Conservation (phyloP, 2,888 invertebrate genomes). For the Holacanthella duospinosa region DNA sequence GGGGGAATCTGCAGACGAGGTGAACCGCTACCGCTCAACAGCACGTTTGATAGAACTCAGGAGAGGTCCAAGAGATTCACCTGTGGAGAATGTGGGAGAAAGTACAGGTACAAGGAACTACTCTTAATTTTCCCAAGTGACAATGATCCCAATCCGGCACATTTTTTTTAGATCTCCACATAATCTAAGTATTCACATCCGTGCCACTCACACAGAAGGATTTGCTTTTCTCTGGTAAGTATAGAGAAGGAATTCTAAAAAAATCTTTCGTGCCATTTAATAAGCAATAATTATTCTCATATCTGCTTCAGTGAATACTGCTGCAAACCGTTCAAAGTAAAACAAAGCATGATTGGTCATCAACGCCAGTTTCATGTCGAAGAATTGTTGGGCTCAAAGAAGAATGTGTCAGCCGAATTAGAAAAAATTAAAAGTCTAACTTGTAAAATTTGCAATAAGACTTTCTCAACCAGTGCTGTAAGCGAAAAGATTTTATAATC, state of each 20-base stretch:
- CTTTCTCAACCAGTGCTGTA: not conserved
- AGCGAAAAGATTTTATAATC: not conserved
- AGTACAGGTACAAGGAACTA: not conserved
- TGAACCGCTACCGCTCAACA: not conserved
- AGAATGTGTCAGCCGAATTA: not conserved
- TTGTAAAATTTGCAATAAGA: not conserved
- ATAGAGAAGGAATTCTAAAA: no score
- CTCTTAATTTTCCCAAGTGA: not conserved
- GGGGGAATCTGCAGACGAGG: not conserved
- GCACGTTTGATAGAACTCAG: not conserved
- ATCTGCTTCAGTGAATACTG: not conserved
- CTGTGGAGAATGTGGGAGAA: not conserved
- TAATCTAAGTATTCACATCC: not conserved
- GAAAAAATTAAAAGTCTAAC: not conserved
- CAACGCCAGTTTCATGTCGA: not conserved
- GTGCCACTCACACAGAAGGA: not conserved
- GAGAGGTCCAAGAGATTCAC: not conserved
- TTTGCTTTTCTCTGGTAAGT: not conserved
- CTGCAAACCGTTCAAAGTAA: not conserved
- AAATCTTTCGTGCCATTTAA: not conserved
- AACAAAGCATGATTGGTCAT: not conserved
- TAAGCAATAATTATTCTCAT: not conserved
- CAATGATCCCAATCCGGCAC: not conserved
- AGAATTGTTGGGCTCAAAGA: not conserved
- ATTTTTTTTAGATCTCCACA: not conserved